Base-by-base conservation (phyloP, 2,113 vertebrate genomes). In the Oncorhynchus clarkii region DNA sequence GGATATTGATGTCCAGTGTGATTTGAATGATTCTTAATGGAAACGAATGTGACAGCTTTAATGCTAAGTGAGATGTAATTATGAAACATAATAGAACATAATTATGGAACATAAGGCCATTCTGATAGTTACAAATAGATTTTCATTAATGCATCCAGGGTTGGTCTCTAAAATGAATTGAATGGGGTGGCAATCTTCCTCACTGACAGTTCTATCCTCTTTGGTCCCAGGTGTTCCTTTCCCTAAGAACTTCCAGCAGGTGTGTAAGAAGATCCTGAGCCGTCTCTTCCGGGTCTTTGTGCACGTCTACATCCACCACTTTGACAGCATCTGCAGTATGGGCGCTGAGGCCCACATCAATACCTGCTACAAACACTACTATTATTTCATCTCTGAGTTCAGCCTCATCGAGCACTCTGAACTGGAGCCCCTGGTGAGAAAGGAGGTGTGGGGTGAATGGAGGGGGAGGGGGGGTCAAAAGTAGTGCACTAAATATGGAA, bases 351-450 rank as follows among this genome's bases (percentile, higher is more conserved):
- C 97, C 2, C 97, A 99, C 0, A 97, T 99, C 90, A 99, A 99
- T 87, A 99, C 97, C 88, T 99, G 97, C 91, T 99, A 98, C 93
- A 99, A 99, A 83, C 97, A 99, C 89, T 99, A 98, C 88, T 99
- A 98, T 88, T 99, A 95, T 88, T 99, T 99, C 93, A 98, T 98
- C 90, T 94, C 90, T 0, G 96, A 99, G 90, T 99, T 99, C 93
- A 96, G 95, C 90, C 95, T 99, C 68, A 93, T 98, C 73, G 96
- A 99, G 85, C 94, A 98, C 80, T 93, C 95, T 64, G 97, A 99
- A 78, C 93, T 99, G 74, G 95, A 97, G 89, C 97, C 97, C 9
- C 89, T 99, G 96, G 97, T 99, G 89, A 97, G 97, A 80, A 81
- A 92, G 90, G 22, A 51, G 20, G 65, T 65, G 75, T 74, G 67